phyloP scores from a whole-genome alignment of 2,888 invertebrate species.

The Gisinianus flammeolus region DNA sequence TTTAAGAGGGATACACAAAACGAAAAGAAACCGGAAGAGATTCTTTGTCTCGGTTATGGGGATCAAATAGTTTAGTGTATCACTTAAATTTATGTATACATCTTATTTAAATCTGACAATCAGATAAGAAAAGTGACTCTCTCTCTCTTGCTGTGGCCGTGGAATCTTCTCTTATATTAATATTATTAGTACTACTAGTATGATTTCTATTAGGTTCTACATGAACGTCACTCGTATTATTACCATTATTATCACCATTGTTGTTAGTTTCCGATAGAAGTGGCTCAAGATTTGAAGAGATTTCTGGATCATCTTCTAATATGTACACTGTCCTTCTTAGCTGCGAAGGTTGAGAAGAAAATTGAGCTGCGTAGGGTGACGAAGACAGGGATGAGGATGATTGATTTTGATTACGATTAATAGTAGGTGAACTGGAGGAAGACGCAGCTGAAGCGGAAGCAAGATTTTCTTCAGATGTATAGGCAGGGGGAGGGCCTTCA shows the following conservation, averaged over 20 bases:
- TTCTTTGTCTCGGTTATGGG: no score
- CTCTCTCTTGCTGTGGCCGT: no score
- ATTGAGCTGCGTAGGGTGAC: neutral
- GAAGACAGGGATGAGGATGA: neutral
- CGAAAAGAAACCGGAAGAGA: no score
- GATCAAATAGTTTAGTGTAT: no score
- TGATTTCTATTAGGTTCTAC: slow-evolving; percentile 40
- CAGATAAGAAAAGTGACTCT: no score
- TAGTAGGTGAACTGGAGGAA: slow-evolving; percentile 20
- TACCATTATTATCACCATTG: slow-evolving; percentile 49
- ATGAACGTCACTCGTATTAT: slow-evolving; percentile 41
- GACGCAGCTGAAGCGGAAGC: slow-evolving; percentile 24
- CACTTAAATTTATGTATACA: no score
- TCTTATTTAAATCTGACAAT: no score
- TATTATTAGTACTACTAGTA: no score
- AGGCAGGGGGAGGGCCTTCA: slow-evolving; percentile 66
- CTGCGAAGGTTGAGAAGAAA: neutral
- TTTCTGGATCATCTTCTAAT: slow-evolving; percentile 38
- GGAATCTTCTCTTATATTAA: no score
- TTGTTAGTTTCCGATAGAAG: slow-evolving; percentile 45
- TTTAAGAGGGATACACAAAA: no score
- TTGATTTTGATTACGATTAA: neutral
- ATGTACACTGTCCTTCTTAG: slow-evolving; percentile 24
- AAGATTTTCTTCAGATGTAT: slow-evolving; percentile 61
- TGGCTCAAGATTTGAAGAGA: slow-evolving; percentile 36